Conservation (phyloP, 2,797 vertebrate species). For the Australoheros facetus region DNA sequence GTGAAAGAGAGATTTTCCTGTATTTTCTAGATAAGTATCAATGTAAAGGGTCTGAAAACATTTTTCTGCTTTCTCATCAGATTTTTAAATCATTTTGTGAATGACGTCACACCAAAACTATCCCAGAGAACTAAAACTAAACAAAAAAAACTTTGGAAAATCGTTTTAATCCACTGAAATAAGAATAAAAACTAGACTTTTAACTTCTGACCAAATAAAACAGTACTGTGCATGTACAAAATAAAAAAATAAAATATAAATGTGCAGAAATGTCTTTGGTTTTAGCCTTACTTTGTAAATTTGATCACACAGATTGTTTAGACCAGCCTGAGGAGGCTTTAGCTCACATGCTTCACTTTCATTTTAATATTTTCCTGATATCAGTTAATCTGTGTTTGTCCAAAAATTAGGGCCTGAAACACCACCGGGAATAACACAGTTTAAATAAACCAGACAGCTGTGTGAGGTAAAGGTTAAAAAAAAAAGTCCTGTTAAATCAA, state of each 20-base stretch:
- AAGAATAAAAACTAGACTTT: background rate
- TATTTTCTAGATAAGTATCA: too few species aligned
- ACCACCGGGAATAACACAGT: background rate
- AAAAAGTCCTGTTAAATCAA: background rate
- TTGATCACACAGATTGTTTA: too few species aligned
- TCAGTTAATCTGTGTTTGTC: too few species aligned
- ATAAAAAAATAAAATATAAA: background rate
- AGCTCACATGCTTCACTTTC: too few species aligned
- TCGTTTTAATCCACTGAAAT: too few species aligned
- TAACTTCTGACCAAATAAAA: background rate
- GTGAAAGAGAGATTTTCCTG: too few species aligned
- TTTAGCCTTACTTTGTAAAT: too few species aligned
- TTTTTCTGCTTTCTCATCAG: background rate
- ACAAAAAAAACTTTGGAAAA: too few species aligned
- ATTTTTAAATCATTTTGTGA: too few species aligned
- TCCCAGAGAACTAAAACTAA: background rate
- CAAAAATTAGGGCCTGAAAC: background rate
- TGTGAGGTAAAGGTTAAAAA: background rate
- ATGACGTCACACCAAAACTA: too few species aligned
- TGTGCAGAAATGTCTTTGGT: background rate
- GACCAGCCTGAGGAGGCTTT: too few species aligned
- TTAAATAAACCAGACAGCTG: background rate
- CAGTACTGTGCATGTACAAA: background rate
- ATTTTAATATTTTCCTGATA: background rate
- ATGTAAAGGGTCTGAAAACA: background rate